A percentile compares a stretch with the other conserved stretches of the same genome.
Evolutionary conservation across 2,797 vertebrate species (phyloP).

Genomic region (Oreochromis mossambicus): DNA sequence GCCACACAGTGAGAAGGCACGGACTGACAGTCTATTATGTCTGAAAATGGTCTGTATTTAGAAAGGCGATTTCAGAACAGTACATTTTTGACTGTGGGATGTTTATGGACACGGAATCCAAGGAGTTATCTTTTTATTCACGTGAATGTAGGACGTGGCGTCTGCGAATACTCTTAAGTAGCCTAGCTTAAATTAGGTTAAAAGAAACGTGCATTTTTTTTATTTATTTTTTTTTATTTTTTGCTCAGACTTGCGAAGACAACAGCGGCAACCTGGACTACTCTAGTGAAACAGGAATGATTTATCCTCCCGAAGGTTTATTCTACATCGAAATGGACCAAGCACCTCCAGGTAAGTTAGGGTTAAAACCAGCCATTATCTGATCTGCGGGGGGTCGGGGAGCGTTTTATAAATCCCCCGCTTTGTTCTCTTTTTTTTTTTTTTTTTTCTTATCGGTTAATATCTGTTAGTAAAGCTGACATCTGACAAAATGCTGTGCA

Average conservation of each 20-base stretch:
- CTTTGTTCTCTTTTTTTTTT: neutral
- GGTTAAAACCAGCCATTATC: slow-evolving; percentile 65
- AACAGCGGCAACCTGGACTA: slow-evolving; percentile 47
- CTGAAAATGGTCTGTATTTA: neutral
- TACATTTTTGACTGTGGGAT: slow-evolving; percentile 15
- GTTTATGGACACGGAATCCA: slow-evolving; percentile 12
- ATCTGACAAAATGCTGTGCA: slow-evolving; percentile 15
- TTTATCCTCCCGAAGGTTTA: slow-evolving; percentile 92
- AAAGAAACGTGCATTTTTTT: slow-evolving; percentile 3
- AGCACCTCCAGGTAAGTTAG: slow-evolving; percentile 85
- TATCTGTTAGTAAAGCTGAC: neutral
- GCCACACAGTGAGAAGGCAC: neutral
- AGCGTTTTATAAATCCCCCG: neutral
- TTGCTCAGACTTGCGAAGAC: neutral
- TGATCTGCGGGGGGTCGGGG: slow-evolving; percentile 17
- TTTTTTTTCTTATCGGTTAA: neutral
- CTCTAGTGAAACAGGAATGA: slow-evolving; percentile 85
- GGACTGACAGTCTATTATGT: slow-evolving; percentile 1
- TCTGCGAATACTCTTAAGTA: slow-evolving; percentile 22
- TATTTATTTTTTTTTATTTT: neutral
- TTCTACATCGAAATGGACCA: slow-evolving; percentile 99
- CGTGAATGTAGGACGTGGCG: slow-evolving; percentile 41
- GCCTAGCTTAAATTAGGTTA: slow-evolving; percentile 3
- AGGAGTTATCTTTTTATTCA: slow-evolving; percentile 8
- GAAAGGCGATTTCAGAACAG: slow-evolving; percentile 16